Conservation (phyloP, 2,113 vertebrate genomes). For the Alethe diademata region DNA sequence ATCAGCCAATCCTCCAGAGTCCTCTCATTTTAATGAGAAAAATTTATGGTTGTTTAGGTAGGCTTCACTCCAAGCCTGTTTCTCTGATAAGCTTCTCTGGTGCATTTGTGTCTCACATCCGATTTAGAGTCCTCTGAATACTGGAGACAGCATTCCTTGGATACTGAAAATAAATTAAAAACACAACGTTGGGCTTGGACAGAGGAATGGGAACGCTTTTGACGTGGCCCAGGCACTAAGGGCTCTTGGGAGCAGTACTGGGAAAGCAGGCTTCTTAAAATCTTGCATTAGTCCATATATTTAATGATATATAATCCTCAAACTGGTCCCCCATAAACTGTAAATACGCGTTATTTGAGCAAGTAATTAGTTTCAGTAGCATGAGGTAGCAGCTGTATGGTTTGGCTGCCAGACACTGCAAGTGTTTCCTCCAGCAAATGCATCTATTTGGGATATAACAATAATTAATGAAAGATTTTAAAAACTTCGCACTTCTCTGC, state of each 20-base stretch:
- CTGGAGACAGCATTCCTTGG: constrained; percentile 82
- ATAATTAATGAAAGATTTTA: background rate
- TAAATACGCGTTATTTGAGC: constrained; percentile 18
- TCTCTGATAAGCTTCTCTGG: constrained; percentile 77
- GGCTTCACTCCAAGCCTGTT: constrained; percentile 57
- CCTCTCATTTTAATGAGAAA: constrained; percentile 11
- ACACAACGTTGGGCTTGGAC: constrained; percentile 80
- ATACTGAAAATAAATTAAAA: constrained; percentile 86
- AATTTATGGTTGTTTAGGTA: constrained; percentile 59
- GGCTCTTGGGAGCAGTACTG: constrained; percentile 32
- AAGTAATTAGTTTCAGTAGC: constrained; percentile 45
- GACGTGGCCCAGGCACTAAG: constrained; percentile 31
- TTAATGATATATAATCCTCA: constrained; percentile 29
- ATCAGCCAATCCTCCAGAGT: background rate
- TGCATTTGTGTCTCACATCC: constrained; percentile 73
- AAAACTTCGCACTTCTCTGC: background rate
- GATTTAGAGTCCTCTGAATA: constrained; percentile 75
- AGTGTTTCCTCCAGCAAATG: background rate
- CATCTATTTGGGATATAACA: background rate
- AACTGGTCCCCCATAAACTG: constrained; percentile 23
- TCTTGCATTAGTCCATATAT: background rate
- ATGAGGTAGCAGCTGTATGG: background rate
- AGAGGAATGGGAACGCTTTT: constrained; percentile 57
- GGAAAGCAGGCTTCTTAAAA: constrained; percentile 20
- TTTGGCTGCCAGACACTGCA: constrained; percentile 9